Evolutionary conservation across 2,797 vertebrate genomes (phyloP).

Genomic region (Danio aesculapii): DNA sequence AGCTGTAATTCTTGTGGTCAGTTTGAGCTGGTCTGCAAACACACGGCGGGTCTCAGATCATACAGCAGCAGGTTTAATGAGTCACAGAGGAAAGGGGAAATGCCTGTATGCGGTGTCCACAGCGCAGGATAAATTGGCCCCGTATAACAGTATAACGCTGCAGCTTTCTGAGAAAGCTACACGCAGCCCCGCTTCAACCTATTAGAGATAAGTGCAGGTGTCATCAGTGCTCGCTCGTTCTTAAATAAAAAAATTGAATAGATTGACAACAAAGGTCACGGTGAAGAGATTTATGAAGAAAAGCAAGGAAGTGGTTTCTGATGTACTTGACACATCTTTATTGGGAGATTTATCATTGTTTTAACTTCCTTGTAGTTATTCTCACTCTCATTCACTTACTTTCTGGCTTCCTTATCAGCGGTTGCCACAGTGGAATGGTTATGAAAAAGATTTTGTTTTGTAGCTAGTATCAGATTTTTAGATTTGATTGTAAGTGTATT

Average conservation of each 20-base stretch:
- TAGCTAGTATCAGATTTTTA: no score
- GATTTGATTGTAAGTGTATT: no score
- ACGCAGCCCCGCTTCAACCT: slow-evolving; percentile 23
- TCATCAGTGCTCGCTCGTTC: slow-evolving; percentile 17
- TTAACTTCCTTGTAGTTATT: slow-evolving; percentile 1
- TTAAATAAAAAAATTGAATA: not conserved
- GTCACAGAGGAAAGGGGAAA: slow-evolving; percentile 80
- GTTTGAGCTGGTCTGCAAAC: slow-evolving; percentile 18
- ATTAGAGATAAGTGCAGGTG: slow-evolving; percentile 43
- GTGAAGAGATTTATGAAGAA: slow-evolving; percentile 36
- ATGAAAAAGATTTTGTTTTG: no score
- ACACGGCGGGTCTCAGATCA: not conserved
- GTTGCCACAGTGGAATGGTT: no score
- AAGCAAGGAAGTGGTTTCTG: not conserved
- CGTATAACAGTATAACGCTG: slow-evolving; percentile 38
- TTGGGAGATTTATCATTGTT: not conserved
- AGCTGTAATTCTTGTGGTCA: slow-evolving; percentile 31
- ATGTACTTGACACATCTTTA: not conserved
- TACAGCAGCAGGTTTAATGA: slow-evolving; percentile 72
- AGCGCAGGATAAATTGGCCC: slow-evolving; percentile 53
- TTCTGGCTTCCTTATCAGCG: no score
- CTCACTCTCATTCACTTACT: no score
- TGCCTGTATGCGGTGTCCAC: slow-evolving; percentile 58
- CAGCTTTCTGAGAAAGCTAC: slow-evolving; percentile 52
- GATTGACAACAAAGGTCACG: slow-evolving; percentile 31